A percentile compares a stretch with the other conserved stretches of the same genome.
These are phyloP conservation scores for Oscheius sp. DNA, from an alignment of 2,888 invertebrate genomes.

Conservation along the genomic window DNA sequence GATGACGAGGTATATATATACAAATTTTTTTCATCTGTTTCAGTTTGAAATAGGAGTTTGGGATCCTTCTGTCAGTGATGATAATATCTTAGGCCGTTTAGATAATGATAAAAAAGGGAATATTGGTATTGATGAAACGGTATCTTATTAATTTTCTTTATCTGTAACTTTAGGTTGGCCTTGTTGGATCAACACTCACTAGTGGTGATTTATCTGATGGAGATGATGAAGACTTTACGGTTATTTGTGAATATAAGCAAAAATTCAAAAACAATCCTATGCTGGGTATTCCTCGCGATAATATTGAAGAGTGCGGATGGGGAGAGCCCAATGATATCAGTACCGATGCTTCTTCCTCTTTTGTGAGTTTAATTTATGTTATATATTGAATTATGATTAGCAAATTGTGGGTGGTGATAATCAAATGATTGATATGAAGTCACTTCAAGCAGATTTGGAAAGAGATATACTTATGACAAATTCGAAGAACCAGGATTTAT, in stretches of 20 bases:
- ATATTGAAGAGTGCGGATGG: slow-evolving; percentile 49
- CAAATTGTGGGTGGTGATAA: slow-evolving; percentile 25
- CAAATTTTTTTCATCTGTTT: neutral
- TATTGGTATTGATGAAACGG: slow-evolving; percentile 25
- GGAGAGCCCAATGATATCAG: slow-evolving; percentile 36
- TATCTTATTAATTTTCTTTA: neutral
- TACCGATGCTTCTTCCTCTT: slow-evolving; percentile 18
- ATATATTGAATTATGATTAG: neutral
- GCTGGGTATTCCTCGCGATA: neutral
- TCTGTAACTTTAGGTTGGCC: slow-evolving; percentile 27
- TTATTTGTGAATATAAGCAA: slow-evolving; percentile 43
- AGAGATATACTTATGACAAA: neutral
- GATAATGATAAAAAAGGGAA: slow-evolving; percentile 1
- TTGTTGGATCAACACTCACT: slow-evolving; percentile 10
- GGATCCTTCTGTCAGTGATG: slow-evolving; percentile 59
- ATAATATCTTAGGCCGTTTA: neutral
- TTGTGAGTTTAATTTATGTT: slow-evolving; percentile 35
- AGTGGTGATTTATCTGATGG: slow-evolving; percentile 62
- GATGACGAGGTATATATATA: slow-evolving; percentile 27
- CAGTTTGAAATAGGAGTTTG: slow-evolving; percentile 67
- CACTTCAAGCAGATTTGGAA: slow-evolving; percentile 32
- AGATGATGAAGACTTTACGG: slow-evolving; percentile 48
- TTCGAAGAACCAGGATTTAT: neutral
- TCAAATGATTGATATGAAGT: slow-evolving; percentile 27
- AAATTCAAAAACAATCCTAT: slow-evolving; percentile 18